phyloP scores from a whole-genome alignment of 2,888 invertebrate genomes.

The Acheta domesticus region DNA sequence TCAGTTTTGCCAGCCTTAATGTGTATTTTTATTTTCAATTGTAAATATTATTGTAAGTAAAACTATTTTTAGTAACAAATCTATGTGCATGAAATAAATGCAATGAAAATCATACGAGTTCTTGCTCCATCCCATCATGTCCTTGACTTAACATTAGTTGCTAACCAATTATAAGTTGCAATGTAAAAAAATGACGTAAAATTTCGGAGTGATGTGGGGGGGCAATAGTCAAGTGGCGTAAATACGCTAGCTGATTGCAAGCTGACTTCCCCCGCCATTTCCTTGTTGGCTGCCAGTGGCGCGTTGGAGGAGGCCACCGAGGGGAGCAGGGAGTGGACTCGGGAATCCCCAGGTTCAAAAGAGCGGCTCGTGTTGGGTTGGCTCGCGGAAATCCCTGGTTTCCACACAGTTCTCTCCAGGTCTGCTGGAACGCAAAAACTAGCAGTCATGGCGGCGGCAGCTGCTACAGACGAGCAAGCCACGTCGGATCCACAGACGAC shows the following conservation, averaged over 20 bases:
- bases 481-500: no score
- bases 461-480: no score
- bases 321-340: background rate
- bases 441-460: background rate
- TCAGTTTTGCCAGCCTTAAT: no score
- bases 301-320: background rate
- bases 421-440: background rate
- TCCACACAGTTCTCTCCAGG: background rate
- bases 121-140: background rate
- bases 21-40: background rate
- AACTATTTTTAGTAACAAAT: conserved; percentile 29
- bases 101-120: conserved; percentile 18
- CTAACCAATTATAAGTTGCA: no score
- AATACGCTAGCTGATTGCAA: background rate
- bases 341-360: conserved; percentile 28
- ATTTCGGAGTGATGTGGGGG: no score
- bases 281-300: background rate
- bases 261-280: background rate
- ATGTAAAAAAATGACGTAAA: no score
- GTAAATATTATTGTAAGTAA: conserved; percentile 29
- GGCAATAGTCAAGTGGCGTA: no score
- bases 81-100: conserved; percentile 28
- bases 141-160: background rate
- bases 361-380: conserved; percentile 21
- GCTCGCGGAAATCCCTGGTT: conserved; percentile 2